phyloP scores from a whole-genome alignment of 2,113 vertebrate genomes.

The Semicossyphus pulcher region DNA sequence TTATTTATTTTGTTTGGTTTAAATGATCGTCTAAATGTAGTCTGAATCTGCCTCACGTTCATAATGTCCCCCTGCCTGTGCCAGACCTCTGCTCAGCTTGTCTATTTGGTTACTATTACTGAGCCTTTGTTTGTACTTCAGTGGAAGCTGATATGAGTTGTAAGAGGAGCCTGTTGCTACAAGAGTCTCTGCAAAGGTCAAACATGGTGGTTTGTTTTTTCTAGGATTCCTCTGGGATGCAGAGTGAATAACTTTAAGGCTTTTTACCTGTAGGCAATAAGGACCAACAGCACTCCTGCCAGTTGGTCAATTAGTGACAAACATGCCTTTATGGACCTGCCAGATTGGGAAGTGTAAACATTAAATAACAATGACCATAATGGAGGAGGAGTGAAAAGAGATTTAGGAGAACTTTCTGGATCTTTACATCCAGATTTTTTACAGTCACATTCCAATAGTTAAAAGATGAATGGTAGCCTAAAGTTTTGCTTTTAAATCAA shows the following conservation, averaged over 20 bases:
- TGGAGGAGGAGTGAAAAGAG: neutral
- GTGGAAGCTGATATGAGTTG: conserved; percentile 80
- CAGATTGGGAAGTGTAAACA: conserved; percentile 60
- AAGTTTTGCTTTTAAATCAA: too few relatives aligned
- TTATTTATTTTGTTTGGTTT: conserved; percentile 40
- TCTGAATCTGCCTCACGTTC: conserved; percentile 34
- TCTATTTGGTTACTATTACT: conserved; percentile 80
- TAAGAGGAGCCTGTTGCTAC: conserved; percentile 83
- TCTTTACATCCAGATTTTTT: too few relatives aligned
- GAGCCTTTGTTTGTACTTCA: conserved; percentile 79
- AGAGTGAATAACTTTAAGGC: conserved; percentile 64
- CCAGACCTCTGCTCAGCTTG: conserved; percentile 60
- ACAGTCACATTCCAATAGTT: too few relatives aligned
- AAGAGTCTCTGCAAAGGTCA: conserved; percentile 85
- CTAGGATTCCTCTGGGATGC: conserved; percentile 68
- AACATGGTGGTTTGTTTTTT: conserved; percentile 81
- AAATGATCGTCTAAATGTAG: conserved; percentile 28
- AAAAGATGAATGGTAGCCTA: too few relatives aligned
- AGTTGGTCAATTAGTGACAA: conserved; percentile 75
- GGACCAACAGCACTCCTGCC: conserved; percentile 68
- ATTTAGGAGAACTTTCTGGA: neutral
- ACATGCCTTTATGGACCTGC: conserved; percentile 62
- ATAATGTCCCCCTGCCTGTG: conserved; percentile 23
- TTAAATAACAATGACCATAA: conserved; percentile 38
- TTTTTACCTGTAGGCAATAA: conserved; percentile 74